Percentiles rank a stretch among this genome's conserved stretches.
Evolutionary conservation across 2,888 invertebrate genomes (phyloP).

Genomic region (Lasiommata megera): DNA sequence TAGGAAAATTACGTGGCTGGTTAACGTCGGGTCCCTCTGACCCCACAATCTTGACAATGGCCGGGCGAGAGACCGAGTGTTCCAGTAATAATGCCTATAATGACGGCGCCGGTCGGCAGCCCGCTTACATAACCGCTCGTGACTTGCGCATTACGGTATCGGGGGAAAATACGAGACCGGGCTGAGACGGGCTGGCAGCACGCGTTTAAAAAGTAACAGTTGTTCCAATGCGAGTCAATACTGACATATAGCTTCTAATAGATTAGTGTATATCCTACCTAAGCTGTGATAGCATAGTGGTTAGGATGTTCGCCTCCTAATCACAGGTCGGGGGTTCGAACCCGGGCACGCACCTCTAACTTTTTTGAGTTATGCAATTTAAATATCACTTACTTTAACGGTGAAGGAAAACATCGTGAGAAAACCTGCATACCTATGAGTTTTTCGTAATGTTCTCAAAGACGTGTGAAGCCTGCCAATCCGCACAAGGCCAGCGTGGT

Average conservation of each 20-base stretch:
- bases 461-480: too few species aligned
- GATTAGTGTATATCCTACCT: background rate
- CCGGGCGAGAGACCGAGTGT: constrained; percentile 60
- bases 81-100: constrained; percentile 75
- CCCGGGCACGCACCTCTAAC: too few species aligned
- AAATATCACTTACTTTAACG: too few species aligned
- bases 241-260: background rate
- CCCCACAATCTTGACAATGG: constrained; percentile 81
- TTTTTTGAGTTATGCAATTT: too few species aligned
- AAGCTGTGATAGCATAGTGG: too few species aligned
- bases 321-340: too few species aligned
- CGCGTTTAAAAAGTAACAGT: constrained; percentile 10
- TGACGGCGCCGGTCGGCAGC: constrained; percentile 70
- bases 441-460: too few species aligned
- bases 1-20: constrained; percentile 73
- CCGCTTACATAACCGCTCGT: constrained; percentile 80
- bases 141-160: constrained; percentile 79
- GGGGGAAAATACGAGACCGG: constrained; percentile 66
- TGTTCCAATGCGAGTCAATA: background rate
- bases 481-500: too few species aligned
- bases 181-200: constrained; percentile 35
- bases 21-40: constrained; percentile 65
- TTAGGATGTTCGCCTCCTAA: too few species aligned
- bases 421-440: too few species aligned
- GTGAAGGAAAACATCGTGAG: too few species aligned